Base-by-base conservation (phyloP, 2,113 vertebrate genomes). In the Terrapene triunguis region DNA sequence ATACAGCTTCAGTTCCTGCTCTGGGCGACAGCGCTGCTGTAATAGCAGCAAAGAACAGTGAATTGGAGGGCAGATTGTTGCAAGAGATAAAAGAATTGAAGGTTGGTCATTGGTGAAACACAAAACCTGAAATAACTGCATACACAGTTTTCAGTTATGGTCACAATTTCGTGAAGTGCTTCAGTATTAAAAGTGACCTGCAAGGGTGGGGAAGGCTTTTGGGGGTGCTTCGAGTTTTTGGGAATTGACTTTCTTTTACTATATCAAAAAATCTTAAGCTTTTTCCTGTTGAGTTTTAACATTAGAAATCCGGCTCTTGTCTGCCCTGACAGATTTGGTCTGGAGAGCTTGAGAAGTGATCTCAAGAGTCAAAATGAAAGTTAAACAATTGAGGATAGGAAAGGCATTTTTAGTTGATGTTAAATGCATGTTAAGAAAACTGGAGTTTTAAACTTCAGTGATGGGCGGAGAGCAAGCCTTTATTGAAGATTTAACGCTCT, bases 81-180 rank as follows among this genome's bases (percentile, higher is more conserved):
- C 97, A 98, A 29, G 99, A 99, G 88, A 98, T 98, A 3, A 98
- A 98, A 95, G 98, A 98, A 82, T 92, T 99, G 80, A 99, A 99
- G 99, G 99, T 99, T 65, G 19, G 94, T 95, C 81, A 55, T 42
- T 35, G 72, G n/a, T n/a, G 54, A 72, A 94, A 51, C 35, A 54
- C 25, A 16, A 48, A 65, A 35, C 8, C 38, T 59, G 1, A 27
- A 51, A n/a, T 72, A 11, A 6, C 1, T 32, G 11, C 5, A 4
- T 27, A 4, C 22, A 65, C 35, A 44, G 84, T 53, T 14, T 69
- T 74, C 19, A 21, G 0, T 80, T 55, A 69, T 10, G 80, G 19
- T 55, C 72, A 72, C 17, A 5, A 38, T 38, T 38, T 38, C 0
- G 42, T 78, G 74, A 76, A 42, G 21, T 76, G 42, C 72, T 44